A percentile compares a stretch with the other conserved stretches of the same genome.
Conservation (phyloP, 1,140 invertebrate genomes). For the Eurosta solidaginis region DNA sequence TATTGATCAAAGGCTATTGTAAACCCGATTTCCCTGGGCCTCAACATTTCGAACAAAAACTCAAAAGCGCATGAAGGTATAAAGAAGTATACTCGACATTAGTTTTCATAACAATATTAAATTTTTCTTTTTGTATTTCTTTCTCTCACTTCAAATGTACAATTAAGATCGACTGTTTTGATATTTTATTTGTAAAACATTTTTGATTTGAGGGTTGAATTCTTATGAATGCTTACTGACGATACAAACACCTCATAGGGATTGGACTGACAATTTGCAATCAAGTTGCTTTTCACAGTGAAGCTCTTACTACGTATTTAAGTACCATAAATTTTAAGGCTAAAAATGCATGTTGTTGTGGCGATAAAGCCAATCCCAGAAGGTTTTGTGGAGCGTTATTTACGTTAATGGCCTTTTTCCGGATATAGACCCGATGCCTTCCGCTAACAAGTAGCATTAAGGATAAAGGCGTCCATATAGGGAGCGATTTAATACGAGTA, state of each 20-base stretch:
- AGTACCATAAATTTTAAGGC: too few relatives aligned
- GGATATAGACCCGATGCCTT: too few relatives aligned
- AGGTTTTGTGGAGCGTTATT: too few relatives aligned
- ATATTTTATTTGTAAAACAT: constrained; percentile 19
- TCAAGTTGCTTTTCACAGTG: background rate
- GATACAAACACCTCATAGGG: background rate
- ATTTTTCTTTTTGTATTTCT: background rate
- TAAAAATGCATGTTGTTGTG: too few relatives aligned
- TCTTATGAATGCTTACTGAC: background rate
- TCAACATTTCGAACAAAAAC: background rate
- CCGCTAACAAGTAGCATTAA: too few relatives aligned
- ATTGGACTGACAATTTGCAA: background rate
- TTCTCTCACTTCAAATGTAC: background rate
- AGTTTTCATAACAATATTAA: background rate
- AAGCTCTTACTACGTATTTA: too few relatives aligned
- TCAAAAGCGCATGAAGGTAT: background rate
- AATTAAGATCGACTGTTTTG: constrained; percentile 24
- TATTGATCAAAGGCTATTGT: background rate
- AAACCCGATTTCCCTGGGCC: background rate
- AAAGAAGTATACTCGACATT: background rate
- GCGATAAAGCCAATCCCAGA: too few relatives aligned
- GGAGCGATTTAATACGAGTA: too few relatives aligned
- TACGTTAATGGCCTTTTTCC: too few relatives aligned
- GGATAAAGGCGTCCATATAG: too few relatives aligned
- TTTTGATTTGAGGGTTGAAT: background rate